Evolutionary conservation across 2,113 vertebrate species (phyloP), one percentile per base, ranked within the genome.

Genomic region (Oryzias curvinotus): DNA sequence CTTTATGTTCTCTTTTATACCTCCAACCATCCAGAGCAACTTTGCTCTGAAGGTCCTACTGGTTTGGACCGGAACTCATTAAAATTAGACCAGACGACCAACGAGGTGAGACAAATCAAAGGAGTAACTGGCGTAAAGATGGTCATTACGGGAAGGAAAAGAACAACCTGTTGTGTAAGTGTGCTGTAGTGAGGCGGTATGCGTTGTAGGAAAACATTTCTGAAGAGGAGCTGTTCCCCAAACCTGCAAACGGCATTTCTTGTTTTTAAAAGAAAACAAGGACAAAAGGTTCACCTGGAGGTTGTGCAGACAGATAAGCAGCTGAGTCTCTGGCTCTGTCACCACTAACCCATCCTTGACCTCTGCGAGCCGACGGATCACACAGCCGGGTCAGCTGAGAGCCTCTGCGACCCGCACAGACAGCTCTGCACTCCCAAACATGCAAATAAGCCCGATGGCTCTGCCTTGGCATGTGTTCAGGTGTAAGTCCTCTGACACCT

Each of bases 401-500:
- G 64, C 81, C 76, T 66, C 62, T 14, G 51, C 55, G 78, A 87
- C 86, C 80, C 77, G 13, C 55, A 57, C 73, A 67, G 83, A 81
- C 82, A 87, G 50, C 70, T 71, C 64, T 63, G 82, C 80, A 26
- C 62, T 68, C 69, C 36, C 7, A 4, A 62, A 74, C 49, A 86
- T 87, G 85, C 83, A 87, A 82, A 90, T 87, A 60, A 86, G 62
- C 18, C 17, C 1, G 1, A 17, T 64, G 28, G 71, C 75, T 73
- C 83, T 73, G 17, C 78, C 82, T 60, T 54, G 68, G 55, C 75
- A 70, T 64, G 68, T 64, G 73, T 75, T 80, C 4, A 36, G 68
- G 56, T 73, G 65, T 68, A 83, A 71, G 68, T 65, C 48, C 63
- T 63, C 54, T 90, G 88, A 88, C 86, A 88, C 74, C 80, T 86